Percentiles rank a stretch among this genome's conserved stretches.
These are phyloP conservation scores for Drosophila prolongata DNA, from an alignment of 2,888 invertebrate species.

Conservation along the genomic window DNA sequence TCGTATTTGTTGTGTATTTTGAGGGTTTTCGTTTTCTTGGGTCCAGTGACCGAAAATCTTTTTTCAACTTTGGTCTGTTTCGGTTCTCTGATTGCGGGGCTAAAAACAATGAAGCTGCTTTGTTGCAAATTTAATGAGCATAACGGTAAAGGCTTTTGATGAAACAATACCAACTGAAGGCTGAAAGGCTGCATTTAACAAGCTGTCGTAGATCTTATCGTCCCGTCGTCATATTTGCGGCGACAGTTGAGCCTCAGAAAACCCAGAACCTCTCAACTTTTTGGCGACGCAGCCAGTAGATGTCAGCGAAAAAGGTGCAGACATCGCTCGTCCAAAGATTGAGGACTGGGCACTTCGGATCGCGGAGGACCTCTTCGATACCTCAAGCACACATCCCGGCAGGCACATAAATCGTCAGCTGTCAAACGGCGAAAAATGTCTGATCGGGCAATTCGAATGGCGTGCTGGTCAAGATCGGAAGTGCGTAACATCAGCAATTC, in stretches of 20 bases:
- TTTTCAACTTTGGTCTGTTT: slow-evolving; percentile 24
- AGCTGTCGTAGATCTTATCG: slow-evolving; percentile 74
- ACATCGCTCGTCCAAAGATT: slow-evolving; percentile 22
- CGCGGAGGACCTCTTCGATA: slow-evolving; percentile 7
- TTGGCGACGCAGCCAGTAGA: slow-evolving; percentile 12
- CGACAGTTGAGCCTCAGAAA: slow-evolving; percentile 60
- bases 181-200: slow-evolving; percentile 60
- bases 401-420: slow-evolving; percentile 79
- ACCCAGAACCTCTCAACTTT: slow-evolving; percentile 31
- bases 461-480: slow-evolving; percentile 69
- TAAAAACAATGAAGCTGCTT: slow-evolving; percentile 46
- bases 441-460: slow-evolving; percentile 45
- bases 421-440: slow-evolving; percentile 76
- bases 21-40: slow-evolving; percentile 55
- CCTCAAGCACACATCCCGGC: slow-evolving; percentile 15
- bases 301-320: slow-evolving; percentile 34
- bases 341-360: slow-evolving; percentile 12
- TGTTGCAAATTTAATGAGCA: slow-evolving; percentile 79
- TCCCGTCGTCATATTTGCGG: slow-evolving; percentile 72
- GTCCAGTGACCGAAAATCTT: slow-evolving; percentile 44
- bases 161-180: slow-evolving; percentile 67
- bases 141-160: slow-evolving; percentile 77
- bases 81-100: slow-evolving; percentile 30
- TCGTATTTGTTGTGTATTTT: slow-evolving; percentile 21
- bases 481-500: slow-evolving; percentile 64